Evolutionary conservation across 2,888 invertebrate genomes (phyloP).

Genomic region (Plagodis pulveraria): DNA sequence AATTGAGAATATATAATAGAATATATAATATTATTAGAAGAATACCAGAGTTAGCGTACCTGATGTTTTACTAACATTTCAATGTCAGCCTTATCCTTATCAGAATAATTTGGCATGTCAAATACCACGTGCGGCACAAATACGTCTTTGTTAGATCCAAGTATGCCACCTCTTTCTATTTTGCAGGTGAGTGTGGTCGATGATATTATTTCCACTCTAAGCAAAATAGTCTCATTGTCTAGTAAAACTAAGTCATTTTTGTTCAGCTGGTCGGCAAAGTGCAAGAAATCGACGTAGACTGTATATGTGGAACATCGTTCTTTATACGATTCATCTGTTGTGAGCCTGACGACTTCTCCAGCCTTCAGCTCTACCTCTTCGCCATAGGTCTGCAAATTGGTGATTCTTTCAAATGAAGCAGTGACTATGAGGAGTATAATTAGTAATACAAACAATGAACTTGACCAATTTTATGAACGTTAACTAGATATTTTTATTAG

Average conservation of each 20-base stretch:
- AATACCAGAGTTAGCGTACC: slow-evolving; percentile 42
- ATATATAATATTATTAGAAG: no score
- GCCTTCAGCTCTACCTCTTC: slow-evolving; percentile 65
- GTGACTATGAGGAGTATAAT: no score
- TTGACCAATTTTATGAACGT: no score
- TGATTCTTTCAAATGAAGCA: no score
- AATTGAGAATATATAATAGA: no score
- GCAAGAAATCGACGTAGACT: slow-evolving; percentile 82
- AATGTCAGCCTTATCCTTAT: slow-evolving; percentile 64
- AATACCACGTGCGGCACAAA: slow-evolving; percentile 70
- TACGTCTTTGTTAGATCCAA: slow-evolving; percentile 73
- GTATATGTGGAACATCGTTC: slow-evolving; percentile 83
- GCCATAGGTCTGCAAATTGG: slow-evolving; percentile 60
- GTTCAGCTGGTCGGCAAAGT: slow-evolving; percentile 76
- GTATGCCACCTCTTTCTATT: slow-evolving; percentile 67
- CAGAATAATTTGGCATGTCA: slow-evolving; percentile 69
- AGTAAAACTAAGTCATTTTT: slow-evolving; percentile 78
- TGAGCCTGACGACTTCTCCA: slow-evolving; percentile 78
- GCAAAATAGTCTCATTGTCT: slow-evolving; percentile 90
- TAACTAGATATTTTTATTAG: no score
- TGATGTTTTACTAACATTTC: slow-evolving; percentile 67
- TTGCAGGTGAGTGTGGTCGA: slow-evolving; percentile 70
- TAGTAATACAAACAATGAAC: no score
- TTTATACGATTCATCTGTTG: slow-evolving; percentile 82
- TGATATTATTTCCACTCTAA: slow-evolving; percentile 86